These are phyloP conservation scores for Drosophila eugracilis DNA, from an alignment of 1,140 invertebrate species.

Conservation along the genomic window DNA sequence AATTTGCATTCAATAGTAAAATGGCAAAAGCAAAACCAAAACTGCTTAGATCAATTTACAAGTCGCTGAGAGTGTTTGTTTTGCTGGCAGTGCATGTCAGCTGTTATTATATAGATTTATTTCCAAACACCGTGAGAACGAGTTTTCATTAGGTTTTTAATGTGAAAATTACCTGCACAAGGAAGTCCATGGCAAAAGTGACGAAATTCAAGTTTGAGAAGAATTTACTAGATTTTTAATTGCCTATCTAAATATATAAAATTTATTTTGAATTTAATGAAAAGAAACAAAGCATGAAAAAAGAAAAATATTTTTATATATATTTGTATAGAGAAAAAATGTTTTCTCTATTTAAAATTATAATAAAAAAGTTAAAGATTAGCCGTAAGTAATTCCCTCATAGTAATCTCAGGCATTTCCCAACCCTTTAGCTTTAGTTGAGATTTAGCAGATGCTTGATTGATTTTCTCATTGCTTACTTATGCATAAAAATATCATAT, in stretches of 20 bases:
- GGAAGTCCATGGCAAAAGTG: conserved; percentile 9
- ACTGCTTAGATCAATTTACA: conserved; percentile 70
- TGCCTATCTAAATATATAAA: not conserved
- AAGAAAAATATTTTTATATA: no score
- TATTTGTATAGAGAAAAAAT: no score
- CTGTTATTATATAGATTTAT: conserved; percentile 40
- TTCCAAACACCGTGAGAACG: conserved; percentile 23
- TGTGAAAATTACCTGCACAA: conserved; percentile 9
- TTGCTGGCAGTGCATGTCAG: conserved; percentile 20
- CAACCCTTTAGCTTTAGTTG: not conserved
- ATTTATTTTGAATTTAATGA: not conserved
- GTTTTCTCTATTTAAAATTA: no score
- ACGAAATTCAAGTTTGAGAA: not conserved
- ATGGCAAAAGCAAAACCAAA: conserved; percentile 50
- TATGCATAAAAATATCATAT: conserved; percentile 58
- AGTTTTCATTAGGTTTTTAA: conserved; percentile 9
- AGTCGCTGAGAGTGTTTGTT: conserved; percentile 8
- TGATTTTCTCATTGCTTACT: conserved; percentile 55
- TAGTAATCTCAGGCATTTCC: not conserved
- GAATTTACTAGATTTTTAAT: not conserved
- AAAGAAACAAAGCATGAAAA: not conserved
- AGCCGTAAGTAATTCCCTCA: not conserved
- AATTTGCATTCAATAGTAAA: conserved; percentile 70
- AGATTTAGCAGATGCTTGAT: conserved; percentile 13
- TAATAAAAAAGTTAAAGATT: no score